A percentile compares a stretch with the other conserved stretches of the same genome.
phyloP scores from a whole-genome alignment of 2,888 invertebrate genomes.

The Heliconius hortense region DNA sequence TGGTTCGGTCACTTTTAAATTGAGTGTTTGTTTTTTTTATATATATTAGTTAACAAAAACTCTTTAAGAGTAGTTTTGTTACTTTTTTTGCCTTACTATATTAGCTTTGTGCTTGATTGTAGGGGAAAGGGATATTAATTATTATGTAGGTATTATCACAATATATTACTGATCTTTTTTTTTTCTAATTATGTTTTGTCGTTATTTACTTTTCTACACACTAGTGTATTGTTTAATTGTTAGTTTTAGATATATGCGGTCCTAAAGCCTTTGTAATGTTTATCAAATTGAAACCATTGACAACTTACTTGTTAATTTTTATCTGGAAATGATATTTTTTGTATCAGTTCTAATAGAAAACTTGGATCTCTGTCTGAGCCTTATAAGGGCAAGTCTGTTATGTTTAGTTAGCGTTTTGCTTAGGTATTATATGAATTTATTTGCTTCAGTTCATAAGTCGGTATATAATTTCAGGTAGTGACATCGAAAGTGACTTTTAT shows the following conservation, averaged over 20 bases:
- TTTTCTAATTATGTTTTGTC: not conserved
- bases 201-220: constrained; percentile 13
- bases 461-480: constrained; percentile 17
- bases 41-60: not conserved
- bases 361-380: constrained; percentile 42
- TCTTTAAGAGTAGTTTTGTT: not conserved
- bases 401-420: constrained; percentile 32
- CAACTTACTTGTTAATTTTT: constrained; percentile 27
- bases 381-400: constrained; percentile 33
- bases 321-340: constrained; percentile 27
- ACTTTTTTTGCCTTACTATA: constrained; percentile 10
- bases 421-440: constrained; percentile 31
- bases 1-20: constrained; percentile 37
- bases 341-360: constrained; percentile 33
- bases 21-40: not conserved
- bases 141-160: constrained; percentile 12
- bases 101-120: constrained; percentile 20
- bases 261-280: constrained; percentile 2
- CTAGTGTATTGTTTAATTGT: constrained; percentile 13
- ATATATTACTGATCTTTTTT: constrained; percentile 12
- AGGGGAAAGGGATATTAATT: constrained; percentile 9
- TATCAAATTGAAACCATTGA: constrained; percentile 34
- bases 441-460: constrained; percentile 30
- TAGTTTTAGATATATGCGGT: not conserved
- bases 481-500: constrained; percentile 30